Percentiles rank a stretch among this genome's conserved stretches.
Conservation (phyloP, 35 echinoderm and acorn worm species). For the Ptychodera flava region DNA sequence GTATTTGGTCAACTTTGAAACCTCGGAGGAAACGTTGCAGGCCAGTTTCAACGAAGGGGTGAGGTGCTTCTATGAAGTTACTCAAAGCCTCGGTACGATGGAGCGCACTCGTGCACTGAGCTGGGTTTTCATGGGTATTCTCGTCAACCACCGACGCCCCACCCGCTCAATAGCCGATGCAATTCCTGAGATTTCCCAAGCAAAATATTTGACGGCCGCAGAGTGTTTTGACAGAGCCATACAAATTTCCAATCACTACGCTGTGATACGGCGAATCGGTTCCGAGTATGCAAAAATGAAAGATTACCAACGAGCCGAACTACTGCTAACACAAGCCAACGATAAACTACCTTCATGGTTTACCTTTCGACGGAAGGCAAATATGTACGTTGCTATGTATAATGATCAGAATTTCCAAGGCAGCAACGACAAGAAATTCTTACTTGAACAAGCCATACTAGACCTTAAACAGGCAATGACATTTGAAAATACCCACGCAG, state of each 20-base stretch:
- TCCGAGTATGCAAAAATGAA: constrained; percentile 41
- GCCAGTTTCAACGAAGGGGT: constrained; percentile 39
- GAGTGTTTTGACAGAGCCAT: constrained; percentile 74
- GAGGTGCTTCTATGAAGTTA: constrained; percentile 52
- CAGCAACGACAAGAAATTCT: background rate
- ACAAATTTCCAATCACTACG: constrained; percentile 32
- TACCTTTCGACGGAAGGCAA: constrained; percentile 52
- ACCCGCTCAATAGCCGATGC: constrained; percentile 37
- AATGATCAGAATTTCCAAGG: constrained; percentile 8
- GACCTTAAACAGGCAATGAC: constrained; percentile 48
- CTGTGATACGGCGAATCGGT: constrained; percentile 45
- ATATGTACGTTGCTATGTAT: constrained; percentile 56
- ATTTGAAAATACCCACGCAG: constrained; percentile 60
- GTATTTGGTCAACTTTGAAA: constrained; percentile 39
- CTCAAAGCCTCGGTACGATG: constrained; percentile 17
- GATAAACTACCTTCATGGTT: constrained; percentile 47
- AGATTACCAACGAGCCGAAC: constrained; percentile 43
- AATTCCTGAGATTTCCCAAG: constrained; percentile 10
- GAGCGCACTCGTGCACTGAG: constrained; percentile 33
- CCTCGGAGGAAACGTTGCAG: constrained; percentile 8
- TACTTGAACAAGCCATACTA: constrained; percentile 35
- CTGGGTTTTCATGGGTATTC: constrained; percentile 70
- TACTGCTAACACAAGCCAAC: constrained; percentile 41
- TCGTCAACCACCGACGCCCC: constrained; percentile 26
- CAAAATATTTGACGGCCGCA: constrained; percentile 24